These are phyloP conservation scores for Seira musarum DNA, from an alignment of 2,888 invertebrate genomes.

Conservation along the genomic window DNA sequence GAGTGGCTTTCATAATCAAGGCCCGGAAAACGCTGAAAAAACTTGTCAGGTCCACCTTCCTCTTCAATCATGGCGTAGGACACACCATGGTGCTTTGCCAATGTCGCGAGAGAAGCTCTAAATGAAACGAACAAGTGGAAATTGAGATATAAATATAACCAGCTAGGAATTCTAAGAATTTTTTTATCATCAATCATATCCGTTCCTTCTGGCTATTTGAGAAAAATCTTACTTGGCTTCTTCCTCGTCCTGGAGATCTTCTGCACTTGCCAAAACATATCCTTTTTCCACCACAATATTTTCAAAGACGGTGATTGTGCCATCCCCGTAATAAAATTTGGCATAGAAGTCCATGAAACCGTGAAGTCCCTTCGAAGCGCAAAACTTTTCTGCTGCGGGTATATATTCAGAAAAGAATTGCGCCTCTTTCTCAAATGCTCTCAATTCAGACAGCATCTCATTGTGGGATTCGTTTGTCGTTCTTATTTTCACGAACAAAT, in stretches of 20 bases:
- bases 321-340: slow-evolving; percentile 54
- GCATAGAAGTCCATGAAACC: slow-evolving; percentile 43
- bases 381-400: slow-evolving; percentile 39
- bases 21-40: slow-evolving; percentile 12
- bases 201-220: too few relatives aligned
- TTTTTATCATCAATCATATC: too few relatives aligned
- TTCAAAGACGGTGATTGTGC: slow-evolving; percentile 42
- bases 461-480: neutral
- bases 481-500: slow-evolving; percentile 42
- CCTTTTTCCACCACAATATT: slow-evolving; percentile 31
- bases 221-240: slow-evolving; percentile 8
- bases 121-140: neutral
- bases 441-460: slow-evolving; percentile 24
- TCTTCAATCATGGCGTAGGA: slow-evolving; percentile 22
- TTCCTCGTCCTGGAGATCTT: slow-evolving; percentile 16
- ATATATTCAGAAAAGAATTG: slow-evolving; percentile 31
- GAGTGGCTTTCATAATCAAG: slow-evolving; percentile 11
- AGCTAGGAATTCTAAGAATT: too few relatives aligned
- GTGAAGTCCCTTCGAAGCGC: slow-evolving; percentile 28
- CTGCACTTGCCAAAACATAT: slow-evolving; percentile 14
- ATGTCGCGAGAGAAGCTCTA: slow-evolving; percentile 10
- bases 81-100: slow-evolving; percentile 52
- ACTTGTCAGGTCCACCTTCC: slow-evolving; percentile 26
- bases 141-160: neutral
- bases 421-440: slow-evolving; percentile 48